These are phyloP conservation scores for Hirudo medicinalis DNA, from an alignment of 1,140 invertebrate species.

Conservation along the genomic window DNA sequence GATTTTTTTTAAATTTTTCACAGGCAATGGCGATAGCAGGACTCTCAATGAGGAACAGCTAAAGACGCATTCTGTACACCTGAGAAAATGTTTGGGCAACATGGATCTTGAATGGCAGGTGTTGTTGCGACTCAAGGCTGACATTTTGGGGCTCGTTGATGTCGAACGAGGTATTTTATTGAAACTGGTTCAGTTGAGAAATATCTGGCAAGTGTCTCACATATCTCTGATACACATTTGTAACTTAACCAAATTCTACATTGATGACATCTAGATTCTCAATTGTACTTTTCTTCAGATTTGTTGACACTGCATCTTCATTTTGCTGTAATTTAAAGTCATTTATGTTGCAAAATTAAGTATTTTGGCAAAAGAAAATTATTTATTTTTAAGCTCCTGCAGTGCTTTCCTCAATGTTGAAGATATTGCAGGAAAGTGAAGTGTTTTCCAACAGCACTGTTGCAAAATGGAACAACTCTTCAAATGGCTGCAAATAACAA, in stretches of 20 bases:
- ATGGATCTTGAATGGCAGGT: background rate
- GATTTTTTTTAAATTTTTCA: background rate
- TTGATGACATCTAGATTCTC: background rate
- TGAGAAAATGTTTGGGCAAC: background rate
- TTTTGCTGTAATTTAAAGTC: background rate
- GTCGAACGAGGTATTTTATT: background rate
- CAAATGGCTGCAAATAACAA: too few relatives aligned
- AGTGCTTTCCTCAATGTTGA: background rate
- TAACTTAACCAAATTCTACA: too few relatives aligned
- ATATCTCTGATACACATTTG: too few relatives aligned
- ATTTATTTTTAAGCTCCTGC: background rate
- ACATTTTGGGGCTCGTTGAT: conserved; percentile 2
- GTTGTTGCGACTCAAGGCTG: background rate
- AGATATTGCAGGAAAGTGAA: background rate
- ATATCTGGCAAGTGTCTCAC: too few relatives aligned
- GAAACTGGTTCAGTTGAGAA: too few relatives aligned
- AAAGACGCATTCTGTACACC: background rate
- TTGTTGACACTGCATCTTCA: background rate
- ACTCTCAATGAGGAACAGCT: background rate
- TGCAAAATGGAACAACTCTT: background rate
- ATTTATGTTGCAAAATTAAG: too few relatives aligned
- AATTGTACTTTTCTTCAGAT: background rate
- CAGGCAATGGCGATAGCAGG: conserved; percentile 1
- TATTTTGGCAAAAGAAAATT: too few relatives aligned
- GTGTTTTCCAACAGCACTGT: background rate